Percentiles rank a stretch among this genome's conserved stretches.
These are phyloP conservation scores for Cerastis leucographa DNA, from an alignment of 2,888 invertebrate genomes.

Conservation along the genomic window DNA sequence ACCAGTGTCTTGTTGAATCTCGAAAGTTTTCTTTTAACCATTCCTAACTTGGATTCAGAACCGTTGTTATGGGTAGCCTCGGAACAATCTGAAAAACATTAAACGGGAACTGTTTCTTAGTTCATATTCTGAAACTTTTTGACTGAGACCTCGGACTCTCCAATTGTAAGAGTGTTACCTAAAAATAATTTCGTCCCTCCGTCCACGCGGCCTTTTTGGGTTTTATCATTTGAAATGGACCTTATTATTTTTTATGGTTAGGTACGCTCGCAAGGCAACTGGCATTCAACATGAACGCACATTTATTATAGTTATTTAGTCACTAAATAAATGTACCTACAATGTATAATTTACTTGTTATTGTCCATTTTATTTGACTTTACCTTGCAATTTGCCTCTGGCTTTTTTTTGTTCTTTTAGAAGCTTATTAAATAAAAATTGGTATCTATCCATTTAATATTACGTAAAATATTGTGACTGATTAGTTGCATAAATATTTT, in stretches of 20 bases:
- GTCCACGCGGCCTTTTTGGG: slow-evolving; percentile 33
- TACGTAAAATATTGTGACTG: slow-evolving; percentile 25
- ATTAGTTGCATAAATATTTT: slow-evolving; percentile 18
- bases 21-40: slow-evolving; percentile 10
- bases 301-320: slow-evolving; percentile 17
- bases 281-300: neutral
- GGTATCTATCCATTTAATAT: slow-evolving; percentile 1
- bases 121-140: neutral
- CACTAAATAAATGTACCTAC: neutral
- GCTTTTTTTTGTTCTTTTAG: neutral
- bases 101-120: neutral
- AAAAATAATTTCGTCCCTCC: slow-evolving; percentile 26
- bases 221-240: slow-evolving; percentile 24
- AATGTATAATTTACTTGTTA: slow-evolving; percentile 4
- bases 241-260: slow-evolving; percentile 35
- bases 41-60: neutral
- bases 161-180: slow-evolving; percentile 4
- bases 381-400: slow-evolving; percentile 4
- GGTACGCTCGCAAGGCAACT: neutral
- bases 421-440: neutral
- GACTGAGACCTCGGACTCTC: neutral
- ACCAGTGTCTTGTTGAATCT: neutral
- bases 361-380: neutral
- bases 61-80: neutral
- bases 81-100: neutral